These are phyloP conservation scores for Rhegmatorhina hoffmannsi DNA, from an alignment of 2,113 vertebrate species.

Conservation along the genomic window DNA sequence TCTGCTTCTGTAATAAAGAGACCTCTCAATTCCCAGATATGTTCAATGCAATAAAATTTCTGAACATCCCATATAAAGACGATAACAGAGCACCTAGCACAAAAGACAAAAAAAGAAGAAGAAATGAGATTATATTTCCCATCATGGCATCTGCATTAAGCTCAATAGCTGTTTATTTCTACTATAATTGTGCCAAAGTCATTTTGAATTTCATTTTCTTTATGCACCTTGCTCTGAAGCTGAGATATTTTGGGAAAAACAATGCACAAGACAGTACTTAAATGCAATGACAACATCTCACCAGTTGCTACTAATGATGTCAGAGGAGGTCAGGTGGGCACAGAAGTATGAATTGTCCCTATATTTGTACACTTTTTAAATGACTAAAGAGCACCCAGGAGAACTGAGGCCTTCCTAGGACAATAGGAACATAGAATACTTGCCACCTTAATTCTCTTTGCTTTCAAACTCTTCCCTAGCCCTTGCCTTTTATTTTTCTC, in stretches of 20 bases:
- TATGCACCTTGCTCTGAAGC: slow-evolving; percentile 7
- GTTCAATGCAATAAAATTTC: slow-evolving; percentile 21
- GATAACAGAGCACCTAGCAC: neutral
- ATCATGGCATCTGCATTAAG: slow-evolving; percentile 23
- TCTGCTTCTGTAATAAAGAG: slow-evolving; percentile 25
- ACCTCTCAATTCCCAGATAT: slow-evolving; percentile 4
- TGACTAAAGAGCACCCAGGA: neutral
- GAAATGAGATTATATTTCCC: neutral
- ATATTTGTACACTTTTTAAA: neutral
- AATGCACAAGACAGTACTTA: slow-evolving; percentile 27
- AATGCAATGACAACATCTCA: neutral
- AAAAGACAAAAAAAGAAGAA: neutral
- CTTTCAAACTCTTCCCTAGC: neutral
- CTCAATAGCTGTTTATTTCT: slow-evolving; percentile 12
- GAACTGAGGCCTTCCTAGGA: neutral
- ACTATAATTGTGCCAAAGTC: neutral
- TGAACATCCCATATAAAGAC: neutral
- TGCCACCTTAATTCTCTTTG: neutral
- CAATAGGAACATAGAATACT: neutral
- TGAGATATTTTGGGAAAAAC: slow-evolving; percentile 19
- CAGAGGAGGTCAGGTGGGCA: slow-evolving; percentile 9
- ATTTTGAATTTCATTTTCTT: slow-evolving; percentile 15
- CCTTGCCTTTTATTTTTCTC: slow-evolving; percentile 14
- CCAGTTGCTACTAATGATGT: slow-evolving; percentile 1
- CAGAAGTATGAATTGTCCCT: neutral